Evolutionary conservation across 2,113 vertebrate species (phyloP).

Genomic region (Isurus oxyrinchus): DNA sequence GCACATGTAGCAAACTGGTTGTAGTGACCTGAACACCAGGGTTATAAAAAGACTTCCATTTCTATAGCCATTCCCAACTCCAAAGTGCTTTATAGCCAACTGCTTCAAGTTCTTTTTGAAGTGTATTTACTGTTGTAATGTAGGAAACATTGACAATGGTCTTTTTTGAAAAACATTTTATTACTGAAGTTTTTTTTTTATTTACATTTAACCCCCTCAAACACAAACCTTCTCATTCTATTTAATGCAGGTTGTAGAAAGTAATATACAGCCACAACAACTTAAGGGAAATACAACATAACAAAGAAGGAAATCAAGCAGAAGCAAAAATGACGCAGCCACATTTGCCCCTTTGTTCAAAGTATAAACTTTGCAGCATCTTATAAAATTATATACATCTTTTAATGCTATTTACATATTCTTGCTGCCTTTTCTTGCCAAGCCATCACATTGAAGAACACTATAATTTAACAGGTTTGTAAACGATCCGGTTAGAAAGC

Average conservation of each 20-base stretch:
- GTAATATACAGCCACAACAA: slow-evolving; percentile 34
- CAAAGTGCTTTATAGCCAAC: not conserved
- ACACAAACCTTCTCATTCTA: slow-evolving; percentile 1
- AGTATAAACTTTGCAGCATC: slow-evolving; percentile 71
- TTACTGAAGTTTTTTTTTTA: slow-evolving; percentile 8
- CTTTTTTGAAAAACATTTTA: slow-evolving; percentile 12
- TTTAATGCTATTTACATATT: slow-evolving; percentile 68
- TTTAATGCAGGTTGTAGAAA: slow-evolving; percentile 34
- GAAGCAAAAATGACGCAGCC: slow-evolving; percentile 63
- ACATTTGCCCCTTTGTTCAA: slow-evolving; percentile 56
- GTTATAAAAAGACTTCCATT: not conserved
- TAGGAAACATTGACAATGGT: not conserved
- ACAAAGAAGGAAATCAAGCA: slow-evolving; percentile 62
- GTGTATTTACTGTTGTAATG: not conserved
- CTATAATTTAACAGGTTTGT: slow-evolving; percentile 72
- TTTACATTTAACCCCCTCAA: not conserved
- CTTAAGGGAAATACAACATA: slow-evolving; percentile 60
- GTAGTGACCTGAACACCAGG: not conserved
- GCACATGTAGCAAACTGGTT: not conserved
- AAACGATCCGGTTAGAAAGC: slow-evolving; percentile 52
- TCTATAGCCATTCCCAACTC: not conserved
- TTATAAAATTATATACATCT: slow-evolving; percentile 79
- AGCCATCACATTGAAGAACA: slow-evolving; percentile 56
- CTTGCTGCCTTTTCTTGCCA: slow-evolving; percentile 55
- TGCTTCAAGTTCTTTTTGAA: not conserved